These are phyloP conservation scores for Galerucella pusilla DNA, from an alignment of 2,888 invertebrate genomes.

Conservation along the genomic window DNA sequence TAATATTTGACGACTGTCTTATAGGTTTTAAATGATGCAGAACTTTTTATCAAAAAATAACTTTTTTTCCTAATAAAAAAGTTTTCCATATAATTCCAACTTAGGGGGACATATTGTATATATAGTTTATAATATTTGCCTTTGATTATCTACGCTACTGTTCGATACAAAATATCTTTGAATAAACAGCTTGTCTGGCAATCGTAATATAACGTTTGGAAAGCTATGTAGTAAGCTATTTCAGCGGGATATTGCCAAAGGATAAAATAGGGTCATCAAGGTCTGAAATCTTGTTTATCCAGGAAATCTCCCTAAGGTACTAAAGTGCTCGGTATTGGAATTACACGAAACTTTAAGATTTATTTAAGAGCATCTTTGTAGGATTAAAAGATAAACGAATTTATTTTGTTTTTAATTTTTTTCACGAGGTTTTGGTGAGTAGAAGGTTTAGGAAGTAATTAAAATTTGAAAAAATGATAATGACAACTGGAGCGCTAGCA, in stretches of 20 bases:
- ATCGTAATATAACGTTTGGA: conserved; percentile 40
- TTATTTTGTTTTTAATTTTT: background rate
- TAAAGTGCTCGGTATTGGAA: conserved; percentile 12
- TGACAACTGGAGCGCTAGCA: no score
- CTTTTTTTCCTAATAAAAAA: no score
- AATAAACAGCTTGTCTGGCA: conserved; percentile 25
- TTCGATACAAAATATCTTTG: conserved; percentile 18
- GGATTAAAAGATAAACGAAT: background rate
- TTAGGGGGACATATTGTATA: no score
- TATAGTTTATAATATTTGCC: background rate
- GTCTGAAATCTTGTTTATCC: conserved; percentile 37
- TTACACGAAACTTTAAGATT: background rate
- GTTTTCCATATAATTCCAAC: no score
- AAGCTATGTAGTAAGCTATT: conserved; percentile 35
- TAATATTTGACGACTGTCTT: no score
- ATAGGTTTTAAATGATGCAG: no score
- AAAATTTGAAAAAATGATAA: no score
- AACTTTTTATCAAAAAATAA: no score
- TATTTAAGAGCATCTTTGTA: background rate
- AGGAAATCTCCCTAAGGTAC: conserved; percentile 25
- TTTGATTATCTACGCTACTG: conserved; percentile 21
- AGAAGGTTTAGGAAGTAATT: background rate
- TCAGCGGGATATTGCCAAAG: conserved; percentile 27
- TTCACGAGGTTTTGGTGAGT: background rate
- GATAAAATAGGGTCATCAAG: conserved; percentile 32